Evolutionary conservation across 2,888 invertebrate species (phyloP), one percentile per base, ranked within the genome.

Genomic region (Drosophila maculinotata): DNA sequence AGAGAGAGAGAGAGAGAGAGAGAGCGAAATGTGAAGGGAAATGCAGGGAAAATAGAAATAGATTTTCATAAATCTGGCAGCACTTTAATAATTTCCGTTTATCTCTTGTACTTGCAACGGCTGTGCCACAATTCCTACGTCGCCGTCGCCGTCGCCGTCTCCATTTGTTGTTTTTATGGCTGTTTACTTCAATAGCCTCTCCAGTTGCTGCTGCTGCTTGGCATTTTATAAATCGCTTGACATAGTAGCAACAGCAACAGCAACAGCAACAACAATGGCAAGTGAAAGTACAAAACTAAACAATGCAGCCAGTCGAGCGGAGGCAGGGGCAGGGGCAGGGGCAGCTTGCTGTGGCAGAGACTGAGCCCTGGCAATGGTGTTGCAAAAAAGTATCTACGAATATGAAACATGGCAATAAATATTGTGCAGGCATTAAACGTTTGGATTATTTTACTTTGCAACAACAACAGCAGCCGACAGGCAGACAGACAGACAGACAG

Each of bases 381-480:
- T 58, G 76, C 64, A 78, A 58, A 69, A 69, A 76, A 79, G 66
- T 74, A 68, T 69, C 65, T 70, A 76, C 65, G 87, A 87, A 83
- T 87, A 83, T 83, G 88, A 83, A 83, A 86, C 79, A 87, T 87
- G 86, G 88, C 83, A 87, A 87, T 83, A 83, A 83, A 83, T 87
- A 83, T 83, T 85, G 83, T 85, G 86, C 83, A 83, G 86, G 88
- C 83, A 87, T 87, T 83, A 83, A 83, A 82, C 83, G 88, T 79
- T 85, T 70, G 79, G 72, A 70, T 75, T 83, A 81, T 3, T 76
- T 76, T 71, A 59, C 69, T 79, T 87, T 69, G 68, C 65, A 81
- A 59, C 59, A 58, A 31, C 47, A 68, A 52, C 30, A 67, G 17
- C 33, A 66, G 31, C 17, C 39, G 35, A 28, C 39, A 38, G 30